phyloP scores from a whole-genome alignment of 2,888 invertebrate species.

The Ganaspis brasiliensis region DNA sequence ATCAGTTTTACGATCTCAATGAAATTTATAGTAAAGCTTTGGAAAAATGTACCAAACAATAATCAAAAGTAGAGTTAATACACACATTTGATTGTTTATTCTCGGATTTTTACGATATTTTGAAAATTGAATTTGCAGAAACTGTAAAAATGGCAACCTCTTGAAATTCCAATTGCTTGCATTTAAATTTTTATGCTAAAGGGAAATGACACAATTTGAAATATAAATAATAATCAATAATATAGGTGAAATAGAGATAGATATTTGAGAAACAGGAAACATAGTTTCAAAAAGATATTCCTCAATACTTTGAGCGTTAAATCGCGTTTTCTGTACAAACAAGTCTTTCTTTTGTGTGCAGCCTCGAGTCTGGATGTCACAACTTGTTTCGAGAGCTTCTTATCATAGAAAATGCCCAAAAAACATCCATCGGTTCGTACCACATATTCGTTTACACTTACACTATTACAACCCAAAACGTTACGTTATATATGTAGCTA shows the following conservation, averaged over 20 bases:
- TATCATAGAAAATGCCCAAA: conserved; percentile 79
- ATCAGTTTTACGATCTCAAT: no score
- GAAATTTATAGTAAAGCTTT: no score
- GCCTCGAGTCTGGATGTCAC: conserved; percentile 78
- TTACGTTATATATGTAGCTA: background rate
- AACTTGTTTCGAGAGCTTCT: conserved; percentile 76
- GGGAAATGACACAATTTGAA: background rate
- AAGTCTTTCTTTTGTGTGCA: conserved; percentile 71
- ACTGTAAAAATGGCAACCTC: background rate
- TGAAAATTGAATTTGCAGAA: background rate
- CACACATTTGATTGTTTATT: background rate
- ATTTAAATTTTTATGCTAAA: background rate
- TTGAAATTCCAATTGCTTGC: background rate
- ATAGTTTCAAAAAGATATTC: conserved; percentile 34
- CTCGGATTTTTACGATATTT: background rate
- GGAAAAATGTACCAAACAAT: no score
- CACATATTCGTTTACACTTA: conserved; percentile 49
- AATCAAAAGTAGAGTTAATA: background rate
- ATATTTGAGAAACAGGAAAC: no score
- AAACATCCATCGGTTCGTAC: conserved; percentile 79
- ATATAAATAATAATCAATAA: background rate
- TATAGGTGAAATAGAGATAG: no score
- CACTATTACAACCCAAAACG: conserved; percentile 11
- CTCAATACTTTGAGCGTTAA: background rate
- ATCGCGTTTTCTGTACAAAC: conserved; percentile 46